Evolutionary conservation across 2,888 invertebrate species (phyloP).

Genomic region (Cheilosia pagana): DNA sequence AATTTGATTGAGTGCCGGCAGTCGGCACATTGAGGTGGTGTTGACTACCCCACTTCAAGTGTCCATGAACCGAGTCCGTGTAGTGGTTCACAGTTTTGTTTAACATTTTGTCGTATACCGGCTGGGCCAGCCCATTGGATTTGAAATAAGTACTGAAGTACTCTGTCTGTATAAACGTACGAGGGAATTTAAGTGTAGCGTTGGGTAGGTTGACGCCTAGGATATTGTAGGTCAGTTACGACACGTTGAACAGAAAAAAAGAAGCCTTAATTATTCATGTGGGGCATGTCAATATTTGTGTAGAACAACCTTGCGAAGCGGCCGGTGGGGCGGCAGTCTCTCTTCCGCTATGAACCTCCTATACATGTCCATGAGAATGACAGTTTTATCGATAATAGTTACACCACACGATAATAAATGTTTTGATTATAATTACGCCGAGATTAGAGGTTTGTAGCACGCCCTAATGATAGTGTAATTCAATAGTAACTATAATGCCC

Average conservation of each 20-base stretch:
- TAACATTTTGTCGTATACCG: conserved; percentile 32
- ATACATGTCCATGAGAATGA: conserved; percentile 12
- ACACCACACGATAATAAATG: conserved; percentile 49
- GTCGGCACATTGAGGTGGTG: conserved; percentile 2
- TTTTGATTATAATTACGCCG: conserved; percentile 36
- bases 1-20: conserved; percentile 59
- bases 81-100: conserved; percentile 16
- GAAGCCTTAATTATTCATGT: conserved; percentile 52
- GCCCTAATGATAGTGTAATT: conserved; percentile 33
- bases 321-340: not conserved
- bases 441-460: conserved; percentile 26
- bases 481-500: too few species aligned
- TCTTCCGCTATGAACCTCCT: not conserved
- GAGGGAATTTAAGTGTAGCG: not conserved
- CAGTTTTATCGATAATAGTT: conserved; percentile 9
- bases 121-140: conserved; percentile 28
- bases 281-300: conserved; percentile 58
- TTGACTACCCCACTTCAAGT: conserved; percentile 27
- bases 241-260: not conserved
- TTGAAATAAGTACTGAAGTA: conserved; percentile 18
- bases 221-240: conserved; percentile 33
- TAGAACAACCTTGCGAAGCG: conserved; percentile 35
- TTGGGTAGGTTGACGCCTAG: conserved; percentile 1
- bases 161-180: not conserved
- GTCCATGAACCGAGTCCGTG: conserved; percentile 15